These are phyloP conservation scores for Coilia nasus DNA, from an alignment of 2,797 vertebrate genomes.

Conservation along the genomic window DNA sequence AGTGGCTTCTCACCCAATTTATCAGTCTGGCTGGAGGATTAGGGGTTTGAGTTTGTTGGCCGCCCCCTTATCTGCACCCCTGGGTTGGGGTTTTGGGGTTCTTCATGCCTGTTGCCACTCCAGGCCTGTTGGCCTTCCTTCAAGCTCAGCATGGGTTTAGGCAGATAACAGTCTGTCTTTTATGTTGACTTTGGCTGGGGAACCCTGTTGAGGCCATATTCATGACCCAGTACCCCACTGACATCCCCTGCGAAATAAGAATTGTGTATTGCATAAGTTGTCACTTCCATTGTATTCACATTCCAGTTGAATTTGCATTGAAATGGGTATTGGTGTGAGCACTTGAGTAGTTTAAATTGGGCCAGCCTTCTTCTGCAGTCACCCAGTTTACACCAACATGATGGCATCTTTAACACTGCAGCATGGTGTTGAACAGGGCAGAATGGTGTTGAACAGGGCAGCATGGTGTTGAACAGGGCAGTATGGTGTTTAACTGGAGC, in stretches of 20 bases:
- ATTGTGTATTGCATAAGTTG: conserved; percentile 2
- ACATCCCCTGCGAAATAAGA: neutral
- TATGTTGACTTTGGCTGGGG: neutral
- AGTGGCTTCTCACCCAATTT: neutral
- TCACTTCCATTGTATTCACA: no score
- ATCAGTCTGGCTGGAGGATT: neutral
- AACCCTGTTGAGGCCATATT: neutral
- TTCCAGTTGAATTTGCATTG: neutral
- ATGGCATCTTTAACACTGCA: neutral
- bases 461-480: no score
- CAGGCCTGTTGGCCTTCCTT: neutral
- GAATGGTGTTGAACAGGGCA: no score
- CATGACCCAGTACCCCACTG: conserved; percentile 4
- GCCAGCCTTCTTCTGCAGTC: neutral
- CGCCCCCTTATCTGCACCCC: neutral
- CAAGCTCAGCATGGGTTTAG: conserved; percentile 4
- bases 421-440: conserved; percentile 12
- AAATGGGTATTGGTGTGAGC: neutral
- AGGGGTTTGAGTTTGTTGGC: conserved; percentile 5
- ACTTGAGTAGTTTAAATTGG: neutral
- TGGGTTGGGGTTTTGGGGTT: neutral
- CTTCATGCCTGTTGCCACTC: neutral
- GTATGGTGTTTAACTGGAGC: conserved; percentile 22
- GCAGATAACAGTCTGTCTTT: neutral
- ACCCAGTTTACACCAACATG: neutral